phyloP scores from a whole-genome alignment of 1,140 invertebrate species.

The Micrasema longulum region DNA sequence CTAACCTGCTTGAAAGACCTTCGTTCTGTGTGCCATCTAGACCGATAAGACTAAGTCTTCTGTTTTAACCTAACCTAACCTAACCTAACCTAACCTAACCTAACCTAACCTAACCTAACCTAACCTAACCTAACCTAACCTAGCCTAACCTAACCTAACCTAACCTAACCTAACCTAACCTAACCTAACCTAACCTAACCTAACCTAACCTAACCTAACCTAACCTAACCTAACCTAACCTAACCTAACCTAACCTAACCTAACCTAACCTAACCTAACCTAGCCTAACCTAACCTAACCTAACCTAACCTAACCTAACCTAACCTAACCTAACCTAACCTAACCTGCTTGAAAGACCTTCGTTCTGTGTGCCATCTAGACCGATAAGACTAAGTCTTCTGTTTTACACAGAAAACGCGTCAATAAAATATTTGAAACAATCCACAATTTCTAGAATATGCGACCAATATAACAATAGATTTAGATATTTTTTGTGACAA shows the following conservation, averaged over 20 bases:
- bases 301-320: slow-evolving; percentile 57
- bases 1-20: no score
- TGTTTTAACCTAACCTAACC: slow-evolving; percentile 56
- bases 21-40: no score
- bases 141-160: slow-evolving; percentile 57
- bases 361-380: slow-evolving; percentile 16
- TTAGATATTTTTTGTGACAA: no score
- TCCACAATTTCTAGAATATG: no score
- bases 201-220: slow-evolving; percentile 58
- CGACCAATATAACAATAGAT: no score
- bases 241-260: slow-evolving; percentile 58
- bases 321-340: slow-evolving; percentile 50
- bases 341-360: slow-evolving; percentile 45
- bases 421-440: no score
- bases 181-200: slow-evolving; percentile 59
- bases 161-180: slow-evolving; percentile 58
- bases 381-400: no score
- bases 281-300: slow-evolving; percentile 59
- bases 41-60: no score
- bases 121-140: slow-evolving; percentile 58
- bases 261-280: slow-evolving; percentile 57
- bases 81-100: slow-evolving; percentile 58
- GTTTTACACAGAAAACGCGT: no score
- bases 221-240: slow-evolving; percentile 62
- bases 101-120: slow-evolving; percentile 59